Conservation (phyloP, 2,888 invertebrate genomes). For the Seira ritae region DNA sequence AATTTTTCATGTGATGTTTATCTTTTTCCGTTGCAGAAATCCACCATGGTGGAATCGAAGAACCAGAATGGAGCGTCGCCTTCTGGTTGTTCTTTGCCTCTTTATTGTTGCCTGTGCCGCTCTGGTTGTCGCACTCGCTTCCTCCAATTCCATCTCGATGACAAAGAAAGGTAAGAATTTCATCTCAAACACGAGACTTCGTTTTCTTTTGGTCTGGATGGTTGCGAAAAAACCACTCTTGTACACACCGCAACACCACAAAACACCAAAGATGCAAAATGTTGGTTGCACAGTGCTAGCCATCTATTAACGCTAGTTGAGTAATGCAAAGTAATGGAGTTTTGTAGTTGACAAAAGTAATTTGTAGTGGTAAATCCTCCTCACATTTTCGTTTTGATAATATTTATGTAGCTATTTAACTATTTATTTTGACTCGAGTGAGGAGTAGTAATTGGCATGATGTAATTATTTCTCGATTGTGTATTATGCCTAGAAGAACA, state of each 20-base stretch:
- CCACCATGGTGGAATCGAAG: constrained; percentile 89
- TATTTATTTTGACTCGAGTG: too few relatives aligned
- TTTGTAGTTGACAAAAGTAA: constrained; percentile 17
- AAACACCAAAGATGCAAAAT: constrained; percentile 13
- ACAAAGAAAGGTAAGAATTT: constrained; percentile 51
- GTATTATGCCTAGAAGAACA: too few relatives aligned
- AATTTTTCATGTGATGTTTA: not conserved
- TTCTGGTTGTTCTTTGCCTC: constrained; percentile 80
- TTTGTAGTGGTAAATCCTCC: not conserved
- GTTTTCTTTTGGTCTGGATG: not conserved
- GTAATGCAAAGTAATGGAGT: constrained; percentile 11
- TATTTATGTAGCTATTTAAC: not conserved
- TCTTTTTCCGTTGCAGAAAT: constrained; percentile 79
- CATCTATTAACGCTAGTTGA: constrained; percentile 6
- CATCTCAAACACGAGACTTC: not conserved
- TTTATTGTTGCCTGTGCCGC: constrained; percentile 81
- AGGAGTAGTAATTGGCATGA: too few relatives aligned
- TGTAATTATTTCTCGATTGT: too few relatives aligned
- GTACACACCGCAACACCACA: constrained; percentile 1
- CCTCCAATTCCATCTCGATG: constrained; percentile 73
- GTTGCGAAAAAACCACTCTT: not conserved
- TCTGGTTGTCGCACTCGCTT: constrained; percentile 81
- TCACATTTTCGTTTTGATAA: not conserved
- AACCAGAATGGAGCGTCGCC: constrained; percentile 83
- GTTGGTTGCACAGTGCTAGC: constrained; percentile 7